Evolutionary conservation across 2,113 vertebrate species (phyloP).

Genomic region (Orientallactaga bullata): DNA sequence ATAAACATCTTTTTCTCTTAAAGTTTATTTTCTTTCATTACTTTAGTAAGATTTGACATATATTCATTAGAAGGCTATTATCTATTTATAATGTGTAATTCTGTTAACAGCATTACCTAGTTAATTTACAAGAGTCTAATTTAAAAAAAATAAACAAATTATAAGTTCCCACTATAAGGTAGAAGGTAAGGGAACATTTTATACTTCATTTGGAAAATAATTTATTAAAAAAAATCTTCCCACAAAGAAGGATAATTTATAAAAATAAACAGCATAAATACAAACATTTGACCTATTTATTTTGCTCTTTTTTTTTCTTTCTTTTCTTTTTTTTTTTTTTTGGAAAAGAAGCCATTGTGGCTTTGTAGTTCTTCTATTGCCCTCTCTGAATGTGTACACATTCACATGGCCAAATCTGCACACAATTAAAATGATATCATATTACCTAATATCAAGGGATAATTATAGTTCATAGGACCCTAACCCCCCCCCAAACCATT

Average conservation of each 20-base stretch:
- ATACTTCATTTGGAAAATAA: constrained; percentile 19
- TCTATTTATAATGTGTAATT: constrained; percentile 84
- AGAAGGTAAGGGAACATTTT: constrained; percentile 63
- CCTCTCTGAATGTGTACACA: not conserved
- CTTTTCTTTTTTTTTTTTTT: constrained; percentile 3
- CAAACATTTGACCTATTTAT: constrained; percentile 24
- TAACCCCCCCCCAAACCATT: not conserved
- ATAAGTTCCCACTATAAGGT: constrained; percentile 67
- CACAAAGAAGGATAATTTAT: constrained; percentile 23
- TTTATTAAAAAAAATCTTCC: constrained; percentile 15
- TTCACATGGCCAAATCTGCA: not conserved
- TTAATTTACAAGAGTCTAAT: constrained; percentile 84
- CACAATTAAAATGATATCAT: not conserved
- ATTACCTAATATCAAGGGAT: not conserved
- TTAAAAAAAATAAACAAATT: constrained; percentile 83
- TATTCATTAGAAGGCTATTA: constrained; percentile 84
- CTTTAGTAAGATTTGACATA: constrained; percentile 77
- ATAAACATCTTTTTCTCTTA: constrained; percentile 83
- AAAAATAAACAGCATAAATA: not conserved
- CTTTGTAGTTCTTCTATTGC: not conserved
- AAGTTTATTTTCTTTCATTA: constrained; percentile 79
- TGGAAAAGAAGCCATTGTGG: not conserved
- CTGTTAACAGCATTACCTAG: constrained; percentile 85
- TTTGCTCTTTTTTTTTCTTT: too few species aligned
- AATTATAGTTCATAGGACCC: constrained; percentile 18